Base-by-base conservation (phyloP, 2,888 invertebrate species). In the Panopea generosa region DNA sequence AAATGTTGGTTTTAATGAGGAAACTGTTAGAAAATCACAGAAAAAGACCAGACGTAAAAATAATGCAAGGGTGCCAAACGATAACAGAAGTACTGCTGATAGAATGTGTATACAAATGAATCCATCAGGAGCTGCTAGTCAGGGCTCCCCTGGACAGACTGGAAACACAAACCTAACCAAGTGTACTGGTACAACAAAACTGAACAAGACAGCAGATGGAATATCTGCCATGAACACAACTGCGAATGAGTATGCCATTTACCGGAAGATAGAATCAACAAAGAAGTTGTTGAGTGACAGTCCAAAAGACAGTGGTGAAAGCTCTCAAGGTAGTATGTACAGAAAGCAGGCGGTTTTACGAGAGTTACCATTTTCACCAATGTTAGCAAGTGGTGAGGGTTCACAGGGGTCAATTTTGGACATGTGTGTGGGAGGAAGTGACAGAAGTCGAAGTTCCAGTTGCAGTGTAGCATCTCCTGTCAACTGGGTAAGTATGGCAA, bases 51-150 rank as follows among this genome's bases (percentile, higher is more conserved):
- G 20, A 9, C 7, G 20, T 20, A 47, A 33, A 33, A 33, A 33
- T 4, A 33, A 33, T 33, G 47, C 6, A 9, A 47, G 47, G 16
- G 16, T 18, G 20, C 47, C 4, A 47, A 16, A 47, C 4, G 20
- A 47, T 47, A 16, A 16, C 3, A 18, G 47, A 16, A 33, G 11
- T 33, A 11, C 11, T 33, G 49, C 11, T 61, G 49, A 47, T 40
- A 22, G 24, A 7, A 33, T 33, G 33, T 33, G 33, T 24, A 9
- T 16, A 52, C 22, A 40, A 33, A 68, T 73, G 73, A 56, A 71
- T 43, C 77, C 77, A 3, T 62, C 71, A 2, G 77, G 77, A 7
- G 77, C 71, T 71, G 76, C 76, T n/a, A 22, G 73, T 29, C 56
- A 56, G 29, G 27, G 9, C 18, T 11, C 33, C 11, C 11, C 33